A percentile compares a stretch with the other conserved stretches of the same genome.
phyloP scores from a whole-genome alignment of 1,140 invertebrate genomes.

The Tigriopus japonicus region DNA sequence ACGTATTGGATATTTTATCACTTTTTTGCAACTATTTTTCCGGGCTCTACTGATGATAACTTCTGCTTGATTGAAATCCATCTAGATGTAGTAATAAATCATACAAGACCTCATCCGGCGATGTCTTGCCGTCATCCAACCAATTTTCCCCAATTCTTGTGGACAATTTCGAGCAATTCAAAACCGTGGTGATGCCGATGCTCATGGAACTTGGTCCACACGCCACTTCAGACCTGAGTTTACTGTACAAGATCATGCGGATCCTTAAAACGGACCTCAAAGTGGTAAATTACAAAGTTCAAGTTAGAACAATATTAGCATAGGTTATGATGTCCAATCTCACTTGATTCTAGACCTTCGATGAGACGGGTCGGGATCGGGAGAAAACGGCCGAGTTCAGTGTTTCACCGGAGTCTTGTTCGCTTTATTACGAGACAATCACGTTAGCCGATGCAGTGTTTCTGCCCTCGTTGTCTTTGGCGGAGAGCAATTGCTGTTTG shows the following conservation, averaged over 20 bases:
- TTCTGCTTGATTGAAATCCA: too few relatives aligned
- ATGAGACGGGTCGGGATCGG: neutral
- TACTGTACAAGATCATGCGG: conserved; percentile 67
- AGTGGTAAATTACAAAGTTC: conserved; percentile 21
- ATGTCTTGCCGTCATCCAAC: neutral
- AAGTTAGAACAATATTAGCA: too few relatives aligned
- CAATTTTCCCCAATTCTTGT: too few relatives aligned
- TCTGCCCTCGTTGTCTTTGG: conserved; percentile 68
- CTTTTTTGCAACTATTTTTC: too few relatives aligned
- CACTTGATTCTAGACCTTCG: neutral
- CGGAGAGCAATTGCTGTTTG: conserved; percentile 84
- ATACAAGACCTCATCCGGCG: conserved; percentile 17
- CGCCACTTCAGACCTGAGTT: conserved; percentile 60
- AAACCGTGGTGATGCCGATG: conserved; percentile 64
- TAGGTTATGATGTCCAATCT: too few relatives aligned
- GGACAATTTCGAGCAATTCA: conserved; percentile 45
- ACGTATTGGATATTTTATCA: too few relatives aligned
- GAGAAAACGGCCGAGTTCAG: conserved; percentile 1
- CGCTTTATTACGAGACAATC: conserved; percentile 54
- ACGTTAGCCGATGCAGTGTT: conserved; percentile 67
- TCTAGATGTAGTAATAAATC: too few relatives aligned
- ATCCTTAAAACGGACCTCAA: conserved; percentile 34
- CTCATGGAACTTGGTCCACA: conserved; percentile 66
- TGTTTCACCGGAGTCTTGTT: conserved; percentile 20
- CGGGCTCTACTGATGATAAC: too few relatives aligned